These are phyloP conservation scores for Gerris buenoi DNA, from an alignment of 1,140 invertebrate genomes.

Conservation along the genomic window DNA sequence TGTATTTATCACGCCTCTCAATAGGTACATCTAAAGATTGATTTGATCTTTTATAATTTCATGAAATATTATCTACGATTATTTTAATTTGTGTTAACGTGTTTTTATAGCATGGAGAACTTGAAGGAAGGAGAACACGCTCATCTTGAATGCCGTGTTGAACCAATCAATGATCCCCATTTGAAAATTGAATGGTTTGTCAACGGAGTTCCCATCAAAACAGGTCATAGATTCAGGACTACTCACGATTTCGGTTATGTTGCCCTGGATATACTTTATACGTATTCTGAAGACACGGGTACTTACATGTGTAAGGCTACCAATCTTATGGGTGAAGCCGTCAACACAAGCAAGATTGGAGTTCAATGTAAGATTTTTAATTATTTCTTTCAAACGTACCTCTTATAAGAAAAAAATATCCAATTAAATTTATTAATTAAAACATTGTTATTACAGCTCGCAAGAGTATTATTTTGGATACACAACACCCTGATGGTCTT, in stretches of 20 bases:
- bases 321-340: slow-evolving; percentile 78
- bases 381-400: slow-evolving; percentile 4
- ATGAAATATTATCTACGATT: not conserved
- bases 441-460: slow-evolving; percentile 37
- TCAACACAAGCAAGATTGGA: slow-evolving; percentile 78
- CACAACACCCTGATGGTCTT: slow-evolving; percentile 81
- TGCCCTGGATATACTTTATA: slow-evolving; percentile 81
- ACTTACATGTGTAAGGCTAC: slow-evolving; percentile 90
- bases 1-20: slow-evolving; percentile 71
- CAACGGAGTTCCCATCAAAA: slow-evolving; percentile 60
- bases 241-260: slow-evolving; percentile 94
- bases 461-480: slow-evolving; percentile 71
- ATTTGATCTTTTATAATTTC: not conserved
- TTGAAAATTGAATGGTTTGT: slow-evolving; percentile 92
- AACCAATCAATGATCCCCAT: slow-evolving; percentile 88
- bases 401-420: too few relatives aligned
- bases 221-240: slow-evolving; percentile 75
- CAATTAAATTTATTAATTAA: not conserved
- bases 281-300: slow-evolving; percentile 83
- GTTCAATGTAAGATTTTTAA: slow-evolving; percentile 42
- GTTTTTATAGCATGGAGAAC: slow-evolving; percentile 47
- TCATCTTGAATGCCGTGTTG: slow-evolving; percentile 87
- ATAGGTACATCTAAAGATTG: slow-evolving; percentile 31
- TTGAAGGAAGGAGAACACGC: slow-evolving; percentile 80
- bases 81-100: not conserved